phyloP scores from a whole-genome alignment of 30 jellyfish, hydroid and myxozoan species.

The Chironex yamaguchii region DNA sequence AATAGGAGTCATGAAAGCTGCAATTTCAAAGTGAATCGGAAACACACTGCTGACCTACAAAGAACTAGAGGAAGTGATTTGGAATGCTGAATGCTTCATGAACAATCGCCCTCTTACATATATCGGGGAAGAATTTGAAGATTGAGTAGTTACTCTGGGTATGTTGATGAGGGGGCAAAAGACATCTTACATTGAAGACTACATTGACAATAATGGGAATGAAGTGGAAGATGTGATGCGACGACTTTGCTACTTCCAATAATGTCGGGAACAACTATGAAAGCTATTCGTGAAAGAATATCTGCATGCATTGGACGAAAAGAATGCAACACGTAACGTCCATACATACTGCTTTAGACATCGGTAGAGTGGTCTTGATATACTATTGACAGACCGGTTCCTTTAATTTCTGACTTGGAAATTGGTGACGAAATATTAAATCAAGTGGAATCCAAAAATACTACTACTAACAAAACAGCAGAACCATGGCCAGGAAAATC shows the following conservation, averaged over 20 bases:
- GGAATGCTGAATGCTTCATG: conserved; percentile 66
- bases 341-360: too few relatives aligned
- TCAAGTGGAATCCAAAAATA: too few relatives aligned
- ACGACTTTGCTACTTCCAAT: background rate
- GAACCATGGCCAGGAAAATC: too few relatives aligned
- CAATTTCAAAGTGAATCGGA: conserved; percentile 46
- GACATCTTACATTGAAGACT: conserved; percentile 20
- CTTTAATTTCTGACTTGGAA: background rate
- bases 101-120: conserved; percentile 69
- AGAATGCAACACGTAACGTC: too few relatives aligned
- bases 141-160: conserved; percentile 40
- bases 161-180: conserved; percentile 33
- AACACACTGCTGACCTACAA: conserved; percentile 34
- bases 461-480: too few relatives aligned
- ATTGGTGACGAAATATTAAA: too few relatives aligned
- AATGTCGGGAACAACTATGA: background rate
- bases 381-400: background rate
- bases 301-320: background rate
- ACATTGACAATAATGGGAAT: background rate
- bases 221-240: background rate
- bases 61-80: conserved; percentile 64
- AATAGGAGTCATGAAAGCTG: conserved; percentile 58
- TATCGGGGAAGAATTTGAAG: conserved; percentile 65
- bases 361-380: too few relatives aligned
- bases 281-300: background rate